Conservation (phyloP, 2,797 vertebrate species). For the Macropodus opercularis region DNA sequence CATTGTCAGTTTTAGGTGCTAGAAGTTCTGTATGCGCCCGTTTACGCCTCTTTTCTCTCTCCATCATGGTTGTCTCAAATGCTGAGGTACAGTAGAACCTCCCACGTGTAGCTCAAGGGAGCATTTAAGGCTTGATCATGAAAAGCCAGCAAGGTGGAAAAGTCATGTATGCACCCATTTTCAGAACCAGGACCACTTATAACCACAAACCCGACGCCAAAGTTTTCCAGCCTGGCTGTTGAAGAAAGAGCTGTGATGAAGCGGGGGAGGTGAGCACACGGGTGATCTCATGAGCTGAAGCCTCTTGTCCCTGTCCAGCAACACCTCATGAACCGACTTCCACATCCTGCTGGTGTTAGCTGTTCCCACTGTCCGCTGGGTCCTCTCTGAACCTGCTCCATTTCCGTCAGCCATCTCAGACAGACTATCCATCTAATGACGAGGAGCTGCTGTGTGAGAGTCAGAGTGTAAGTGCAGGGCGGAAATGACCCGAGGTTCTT, state of each 20-base stretch:
- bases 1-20: neutral
- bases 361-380: conserved; percentile 46
- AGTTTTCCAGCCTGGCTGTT: conserved; percentile 19
- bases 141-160: conserved; percentile 54
- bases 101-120: conserved; percentile 15
- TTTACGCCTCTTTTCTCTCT: too few species aligned
- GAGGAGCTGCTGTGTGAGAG: conserved; percentile 36
- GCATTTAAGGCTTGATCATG: conserved; percentile 29
- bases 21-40: neutral
- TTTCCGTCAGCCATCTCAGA: conserved; percentile 42
- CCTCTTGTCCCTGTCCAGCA: conserved; percentile 72
- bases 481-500: conserved; percentile 57
- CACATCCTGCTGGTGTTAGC: conserved; percentile 68
- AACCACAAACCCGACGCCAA: conserved; percentile 40
- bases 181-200: conserved; percentile 39
- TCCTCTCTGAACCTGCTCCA: conserved; percentile 36
- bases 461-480: conserved; percentile 24
- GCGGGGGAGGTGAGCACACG: conserved; percentile 1
- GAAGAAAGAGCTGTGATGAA: conserved; percentile 27
- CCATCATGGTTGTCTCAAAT: neutral
- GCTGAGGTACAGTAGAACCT: conserved; percentile 1
- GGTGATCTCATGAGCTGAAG: conserved; percentile 64
- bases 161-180: conserved; percentile 34
- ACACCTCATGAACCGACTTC: conserved; percentile 73
- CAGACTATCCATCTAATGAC: conserved; percentile 38